Evolutionary conservation across 2,113 vertebrate species (phyloP).

Genomic region (Corythoichthys haematopterus): DNA sequence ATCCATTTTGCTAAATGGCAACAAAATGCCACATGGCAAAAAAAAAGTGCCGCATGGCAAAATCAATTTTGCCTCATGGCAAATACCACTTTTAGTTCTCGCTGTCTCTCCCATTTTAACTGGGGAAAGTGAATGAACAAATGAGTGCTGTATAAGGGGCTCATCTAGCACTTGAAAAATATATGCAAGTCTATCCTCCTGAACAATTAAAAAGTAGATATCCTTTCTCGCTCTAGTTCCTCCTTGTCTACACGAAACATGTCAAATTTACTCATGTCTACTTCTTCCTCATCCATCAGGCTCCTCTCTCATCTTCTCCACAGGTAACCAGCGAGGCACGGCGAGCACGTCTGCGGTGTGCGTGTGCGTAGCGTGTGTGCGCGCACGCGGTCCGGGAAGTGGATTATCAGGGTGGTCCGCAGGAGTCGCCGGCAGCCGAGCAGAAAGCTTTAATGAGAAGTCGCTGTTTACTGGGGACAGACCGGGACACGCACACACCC

Average conservation of each 20-base stretch:
- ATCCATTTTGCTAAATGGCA: too few relatives aligned
- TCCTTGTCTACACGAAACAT: background rate
- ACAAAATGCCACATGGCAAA: too few relatives aligned
- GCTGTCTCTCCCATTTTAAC: too few relatives aligned
- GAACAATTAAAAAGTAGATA: too few relatives aligned
- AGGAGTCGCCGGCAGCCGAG: conserved; percentile 54
- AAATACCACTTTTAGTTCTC: too few relatives aligned
- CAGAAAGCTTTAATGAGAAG: conserved; percentile 67
- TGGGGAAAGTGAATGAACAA: too few relatives aligned
- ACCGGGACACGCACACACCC: conserved; percentile 42
- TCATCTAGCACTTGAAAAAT: too few relatives aligned
- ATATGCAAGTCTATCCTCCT: too few relatives aligned
- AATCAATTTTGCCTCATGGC: too few relatives aligned
- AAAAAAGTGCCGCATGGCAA: too few relatives aligned
- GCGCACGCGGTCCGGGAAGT: conserved; percentile 31
- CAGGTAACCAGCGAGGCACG: conserved; percentile 38
- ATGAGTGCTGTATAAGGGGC: too few relatives aligned
- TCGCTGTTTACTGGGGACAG: conserved; percentile 58
- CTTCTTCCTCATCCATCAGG: background rate
- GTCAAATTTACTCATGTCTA: background rate
- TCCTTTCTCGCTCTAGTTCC: background rate
- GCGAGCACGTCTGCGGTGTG: conserved; percentile 16
- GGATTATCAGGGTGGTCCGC: conserved; percentile 60
- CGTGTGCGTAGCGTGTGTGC: conserved; percentile 13
- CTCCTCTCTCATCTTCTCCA: conserved; percentile 9